Evolutionary conservation across 2,888 invertebrate species (phyloP), one percentile per base, ranked within the genome.

Genomic region (Drosophila niveifrons): DNA sequence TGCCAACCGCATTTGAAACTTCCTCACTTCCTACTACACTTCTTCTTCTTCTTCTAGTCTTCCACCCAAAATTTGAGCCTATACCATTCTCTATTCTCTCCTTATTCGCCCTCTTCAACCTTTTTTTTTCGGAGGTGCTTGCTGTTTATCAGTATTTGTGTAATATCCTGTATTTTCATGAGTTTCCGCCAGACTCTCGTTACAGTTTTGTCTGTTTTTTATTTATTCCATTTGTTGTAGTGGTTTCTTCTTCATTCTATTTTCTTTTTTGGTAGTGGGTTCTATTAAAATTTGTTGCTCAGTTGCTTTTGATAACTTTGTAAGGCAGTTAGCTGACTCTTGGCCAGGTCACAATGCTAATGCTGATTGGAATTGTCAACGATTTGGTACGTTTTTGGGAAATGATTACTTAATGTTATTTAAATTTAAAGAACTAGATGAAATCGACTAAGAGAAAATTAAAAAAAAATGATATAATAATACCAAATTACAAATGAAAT

Each of bases 131-230:
- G 31, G 31, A 48, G 53, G 55, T 64, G 46, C 34, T 72, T 36
- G 31, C 51, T 70, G 56, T 71, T 61, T 79, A 71, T 66, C 67
- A 62, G 77, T 76, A 72, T 80, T 74, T 81, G 75, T 78, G 79
- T 77, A 82, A 86, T 87, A 85, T 89, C 83, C 88, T 88, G 83
- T 61, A 83, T 82, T 85, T 88, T 83, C 84, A 82, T 75, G 74
- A 74, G 86, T 74, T 86, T 88, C 89, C 85, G 81, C 69, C 66
- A 62, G 59, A 62, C 61, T 66, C 59, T 56, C 58, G 57, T 46
- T 68, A 47, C 46, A 55, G 57, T 57, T 56, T 50, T 36, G 36
- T 56, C 39, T 34, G 39, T 43, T 50, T 28, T 48, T 36, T 55
- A 55, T 56, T 47, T 58, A 15, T 48, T 36, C 43, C 39, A 57